Conservation (phyloP, 2,888 invertebrate genomes). For the Aproaerema taeniolella region DNA sequence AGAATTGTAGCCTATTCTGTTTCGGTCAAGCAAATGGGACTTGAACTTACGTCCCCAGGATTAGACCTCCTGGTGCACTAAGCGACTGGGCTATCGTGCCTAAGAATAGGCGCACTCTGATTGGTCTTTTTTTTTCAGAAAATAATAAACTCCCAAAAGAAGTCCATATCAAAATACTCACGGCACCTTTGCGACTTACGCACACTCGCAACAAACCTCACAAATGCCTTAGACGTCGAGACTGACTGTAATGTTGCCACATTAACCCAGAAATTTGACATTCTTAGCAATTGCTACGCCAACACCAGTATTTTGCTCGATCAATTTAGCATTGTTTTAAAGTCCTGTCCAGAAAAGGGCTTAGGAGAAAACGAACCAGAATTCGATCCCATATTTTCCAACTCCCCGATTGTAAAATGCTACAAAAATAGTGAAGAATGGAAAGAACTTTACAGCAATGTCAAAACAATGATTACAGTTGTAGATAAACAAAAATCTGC, state of each 20-base stretch:
- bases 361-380: slow-evolving; percentile 41
- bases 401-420: slow-evolving; percentile 54
- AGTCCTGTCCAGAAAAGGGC: slow-evolving; percentile 60
- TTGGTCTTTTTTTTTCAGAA: too few relatives aligned
- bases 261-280: slow-evolving; percentile 47
- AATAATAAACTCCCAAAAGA: slow-evolving; percentile 81
- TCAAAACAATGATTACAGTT: slow-evolving; percentile 42
- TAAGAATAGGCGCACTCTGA: too few relatives aligned
- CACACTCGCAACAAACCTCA: slow-evolving; percentile 58
- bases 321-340: slow-evolving; percentile 82
- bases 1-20: too few relatives aligned
- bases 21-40: too few relatives aligned
- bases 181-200: slow-evolving; percentile 77
- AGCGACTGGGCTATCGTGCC: too few relatives aligned
- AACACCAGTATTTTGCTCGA: slow-evolving; percentile 76
- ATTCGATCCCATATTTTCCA: slow-evolving; percentile 52
- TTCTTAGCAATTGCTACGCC: slow-evolving; percentile 67
- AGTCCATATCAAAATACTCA: slow-evolving; percentile 76
- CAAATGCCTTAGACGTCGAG: slow-evolving; percentile 48
- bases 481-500: slow-evolving; percentile 56
- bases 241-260: slow-evolving; percentile 42
- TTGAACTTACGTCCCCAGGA: too few relatives aligned
- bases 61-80: too few relatives aligned
- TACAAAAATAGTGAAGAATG: slow-evolving; percentile 60
- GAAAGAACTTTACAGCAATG: slow-evolving; percentile 43